Evolutionary conservation across 1,140 invertebrate species (phyloP).

Genomic region (Carcinoscorpius rotundicauda): DNA sequence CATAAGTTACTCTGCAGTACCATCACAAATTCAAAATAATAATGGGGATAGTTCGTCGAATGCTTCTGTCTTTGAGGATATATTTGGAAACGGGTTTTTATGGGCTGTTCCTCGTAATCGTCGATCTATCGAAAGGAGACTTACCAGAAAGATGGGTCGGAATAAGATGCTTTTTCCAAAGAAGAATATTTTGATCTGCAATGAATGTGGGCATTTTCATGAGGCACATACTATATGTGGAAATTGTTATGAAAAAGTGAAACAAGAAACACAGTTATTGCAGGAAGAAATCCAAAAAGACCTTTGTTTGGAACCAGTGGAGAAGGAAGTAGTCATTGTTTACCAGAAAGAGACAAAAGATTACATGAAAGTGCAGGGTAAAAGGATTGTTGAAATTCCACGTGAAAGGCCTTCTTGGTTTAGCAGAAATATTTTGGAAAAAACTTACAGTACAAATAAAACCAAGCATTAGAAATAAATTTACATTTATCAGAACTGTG

Average conservation of each 20-base stretch:
- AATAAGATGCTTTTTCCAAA: conserved; percentile 54
- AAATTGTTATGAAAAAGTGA: conserved; percentile 67
- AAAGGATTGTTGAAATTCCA: conserved; percentile 56
- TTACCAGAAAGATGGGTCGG: conserved; percentile 50
- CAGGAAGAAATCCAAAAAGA: conserved; percentile 56
- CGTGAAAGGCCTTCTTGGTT: conserved; percentile 65
- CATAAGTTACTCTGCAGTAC: too few relatives aligned
- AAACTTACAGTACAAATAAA: conserved; percentile 31
- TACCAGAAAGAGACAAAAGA: conserved; percentile 61
- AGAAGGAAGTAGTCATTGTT: conserved; percentile 67
- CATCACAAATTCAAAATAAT: too few relatives aligned
- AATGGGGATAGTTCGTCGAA: too few relatives aligned
- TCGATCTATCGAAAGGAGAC: conserved; percentile 55
- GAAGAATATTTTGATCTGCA: conserved; percentile 57
- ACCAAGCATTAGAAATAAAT: too few relatives aligned
- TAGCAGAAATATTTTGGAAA: conserved; percentile 62
- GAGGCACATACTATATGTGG: conserved; percentile 61
- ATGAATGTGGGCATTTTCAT: conserved; percentile 65
- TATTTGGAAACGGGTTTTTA: conserved; percentile 54
- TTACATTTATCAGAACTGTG: too few relatives aligned
- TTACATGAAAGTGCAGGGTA: conserved; percentile 35
- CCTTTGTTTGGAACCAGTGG: conserved; percentile 49
- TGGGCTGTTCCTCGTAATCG: conserved; percentile 67
- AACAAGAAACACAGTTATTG: conserved; percentile 61
- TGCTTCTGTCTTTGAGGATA: conserved; percentile 4